Percentiles rank a stretch among this genome's conserved stretches.
Conservation (phyloP, 2,888 invertebrate species). For the Agrilus cyanescens region DNA sequence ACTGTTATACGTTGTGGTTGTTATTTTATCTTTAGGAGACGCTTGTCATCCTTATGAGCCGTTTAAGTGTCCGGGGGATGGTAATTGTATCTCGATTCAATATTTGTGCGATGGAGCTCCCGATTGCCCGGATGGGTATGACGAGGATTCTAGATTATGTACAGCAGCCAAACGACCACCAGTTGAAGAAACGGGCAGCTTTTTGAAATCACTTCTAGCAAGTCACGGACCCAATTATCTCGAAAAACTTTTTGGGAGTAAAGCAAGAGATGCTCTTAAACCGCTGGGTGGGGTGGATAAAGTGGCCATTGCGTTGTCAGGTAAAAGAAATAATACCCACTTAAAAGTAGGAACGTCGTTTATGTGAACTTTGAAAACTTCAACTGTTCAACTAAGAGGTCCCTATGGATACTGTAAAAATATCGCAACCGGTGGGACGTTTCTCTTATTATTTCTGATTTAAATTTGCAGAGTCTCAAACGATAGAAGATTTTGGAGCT, state of each 20-base stretch:
- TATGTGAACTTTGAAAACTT: no score
- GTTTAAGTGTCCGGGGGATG: constrained; percentile 90
- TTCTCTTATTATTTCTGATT: no score
- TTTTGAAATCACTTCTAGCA: constrained; percentile 83
- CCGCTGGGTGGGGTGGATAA: constrained; percentile 90
- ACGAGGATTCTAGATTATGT: constrained; percentile 88
- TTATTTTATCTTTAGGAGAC: constrained; percentile 39
- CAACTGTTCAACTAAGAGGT: no score
- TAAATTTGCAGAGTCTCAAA: constrained; percentile 68
- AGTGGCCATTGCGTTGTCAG: constrained; percentile 89
- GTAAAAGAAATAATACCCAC: constrained; percentile 35
- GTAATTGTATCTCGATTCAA: constrained; percentile 91
- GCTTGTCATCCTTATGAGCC: constrained; percentile 92
- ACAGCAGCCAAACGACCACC: constrained; percentile 95
- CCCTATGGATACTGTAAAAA: no score
- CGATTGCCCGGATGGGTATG: constrained; percentile 91
- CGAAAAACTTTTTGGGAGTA: constrained; percentile 90
- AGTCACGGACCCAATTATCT: constrained; percentile 95
- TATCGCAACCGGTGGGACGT: no score
- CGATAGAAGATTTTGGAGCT: constrained; percentile 89
- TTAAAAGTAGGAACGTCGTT: neutral
- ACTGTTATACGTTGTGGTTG: no score
- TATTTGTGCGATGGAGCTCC: constrained; percentile 91
- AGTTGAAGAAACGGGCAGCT: constrained; percentile 92
- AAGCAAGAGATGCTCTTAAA: constrained; percentile 82